These are phyloP conservation scores for Aphaenogaster ashmeadi DNA, from an alignment of 1,140 invertebrate species.

Conservation along the genomic window DNA sequence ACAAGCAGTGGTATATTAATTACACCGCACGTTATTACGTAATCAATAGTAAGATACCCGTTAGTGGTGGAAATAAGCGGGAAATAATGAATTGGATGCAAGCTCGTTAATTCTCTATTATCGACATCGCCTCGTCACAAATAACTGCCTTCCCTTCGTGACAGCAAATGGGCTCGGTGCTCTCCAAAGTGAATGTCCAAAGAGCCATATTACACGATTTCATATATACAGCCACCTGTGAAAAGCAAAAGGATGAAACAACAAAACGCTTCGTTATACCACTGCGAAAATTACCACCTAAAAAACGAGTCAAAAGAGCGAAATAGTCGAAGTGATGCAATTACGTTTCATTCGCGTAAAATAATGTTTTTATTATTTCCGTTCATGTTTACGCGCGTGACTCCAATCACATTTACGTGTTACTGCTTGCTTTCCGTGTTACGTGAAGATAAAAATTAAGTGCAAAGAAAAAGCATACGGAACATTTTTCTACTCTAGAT, in stretches of 20 bases:
- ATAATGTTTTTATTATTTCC: slow-evolving; percentile 11
- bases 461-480: not conserved
- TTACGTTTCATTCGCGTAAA: not conserved
- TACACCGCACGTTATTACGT: not conserved
- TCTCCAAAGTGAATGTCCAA: slow-evolving; percentile 73
- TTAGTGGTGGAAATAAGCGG: not conserved
- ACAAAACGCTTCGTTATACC: not conserved
- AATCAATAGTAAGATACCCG: slow-evolving; percentile 5
- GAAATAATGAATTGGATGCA: slow-evolving; percentile 23
- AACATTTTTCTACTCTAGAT: not conserved
- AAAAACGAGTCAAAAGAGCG: not conserved
- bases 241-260: slow-evolving; percentile 36
- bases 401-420: not conserved
- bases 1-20: slow-evolving; percentile 9
- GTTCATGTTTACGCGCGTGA: not conserved
- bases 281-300: slow-evolving; percentile 24
- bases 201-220: slow-evolving; percentile 64
- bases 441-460: not conserved
- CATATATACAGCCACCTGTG: slow-evolving; percentile 68
- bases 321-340: not conserved
- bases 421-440: not conserved
- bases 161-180: slow-evolving; percentile 72
- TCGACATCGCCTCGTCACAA: slow-evolving; percentile 34
- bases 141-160: slow-evolving; percentile 65
- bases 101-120: slow-evolving; percentile 56